Evolutionary conservation across 2,888 invertebrate species (phyloP).

Genomic region (Imbricaverruca yamaguchii): DNA sequence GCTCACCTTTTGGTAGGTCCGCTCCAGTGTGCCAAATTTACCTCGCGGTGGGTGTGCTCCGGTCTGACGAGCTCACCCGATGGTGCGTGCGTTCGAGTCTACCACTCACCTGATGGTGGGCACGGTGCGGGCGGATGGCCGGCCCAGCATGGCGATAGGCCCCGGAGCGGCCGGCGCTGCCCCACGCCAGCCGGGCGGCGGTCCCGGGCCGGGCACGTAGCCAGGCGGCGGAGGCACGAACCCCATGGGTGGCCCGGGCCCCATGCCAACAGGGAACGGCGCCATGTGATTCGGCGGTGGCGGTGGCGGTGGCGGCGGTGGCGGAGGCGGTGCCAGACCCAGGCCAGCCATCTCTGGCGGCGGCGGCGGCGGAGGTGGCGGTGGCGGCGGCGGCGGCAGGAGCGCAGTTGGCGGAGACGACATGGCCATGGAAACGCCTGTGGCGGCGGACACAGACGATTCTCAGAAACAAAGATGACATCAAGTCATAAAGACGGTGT

Average conservation of each 20-base stretch:
- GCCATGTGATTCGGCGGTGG: background rate
- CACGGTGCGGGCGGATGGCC: background rate
- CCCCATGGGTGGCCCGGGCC: background rate
- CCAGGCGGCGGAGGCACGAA: background rate
- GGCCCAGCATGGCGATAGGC: background rate
- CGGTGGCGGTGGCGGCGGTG: background rate
- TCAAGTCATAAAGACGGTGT: too few relatives aligned
- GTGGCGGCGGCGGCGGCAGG: background rate
- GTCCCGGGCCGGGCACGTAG: background rate
- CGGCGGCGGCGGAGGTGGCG: background rate
- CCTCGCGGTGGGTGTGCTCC: too few relatives aligned
- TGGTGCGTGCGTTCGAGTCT: background rate
- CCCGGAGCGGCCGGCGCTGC: background rate
- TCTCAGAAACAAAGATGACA: too few relatives aligned
- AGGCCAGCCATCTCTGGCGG: background rate
- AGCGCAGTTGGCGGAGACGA: too few relatives aligned
- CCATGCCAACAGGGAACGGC: background rate
- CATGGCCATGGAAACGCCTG: too few relatives aligned
- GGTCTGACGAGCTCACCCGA: too few relatives aligned
- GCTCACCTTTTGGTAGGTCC: too few relatives aligned
- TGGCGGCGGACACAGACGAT: too few relatives aligned
- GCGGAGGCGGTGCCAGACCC: background rate
- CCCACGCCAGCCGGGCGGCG: conserved; percentile 1
- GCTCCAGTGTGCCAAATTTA: too few relatives aligned
- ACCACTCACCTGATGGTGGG: background rate